Evolutionary conservation across 2,888 invertebrate species (phyloP), one percentile per base, ranked within the genome.

Genomic region (Lasioglossum malachurum): DNA sequence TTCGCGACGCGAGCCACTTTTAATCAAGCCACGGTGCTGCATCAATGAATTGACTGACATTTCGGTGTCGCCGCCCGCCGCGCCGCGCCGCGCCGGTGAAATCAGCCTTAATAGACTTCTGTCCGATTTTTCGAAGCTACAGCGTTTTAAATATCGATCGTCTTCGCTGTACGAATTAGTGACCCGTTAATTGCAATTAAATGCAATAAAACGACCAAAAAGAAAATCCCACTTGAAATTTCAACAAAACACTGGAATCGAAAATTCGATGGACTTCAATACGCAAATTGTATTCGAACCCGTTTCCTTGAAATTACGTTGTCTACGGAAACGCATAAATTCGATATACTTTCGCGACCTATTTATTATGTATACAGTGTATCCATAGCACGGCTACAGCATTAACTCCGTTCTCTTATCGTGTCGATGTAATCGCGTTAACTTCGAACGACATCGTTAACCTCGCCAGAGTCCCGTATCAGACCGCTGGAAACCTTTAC

Each of bases 401-500:
- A 60, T 84, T 83, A 41, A 57, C 38, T 49, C 38, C 41, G 46
- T 5, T 8, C 35, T 35, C 74, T 83, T 84, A 78, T 83, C 84
- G 78, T 57, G 73, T 74, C 80, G 77, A 78, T 83, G 83, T 83
- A 75, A 84, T 83, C 84, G 83, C 69, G 84, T 84, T 83, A 84
- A 84, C 84, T 84, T 84, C 74, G 35, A 83, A 83, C 84, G 84
- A 83, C 84, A 78, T 74, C 84, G 84, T 75, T 75, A 83, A 83
- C 69, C 67, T 57, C 69, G 41, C 53, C 44, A 16, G 49, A 75
- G 77, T 31, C 31, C 57, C 27, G 57, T 78, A 84, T 84, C 72
- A 27, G 31, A 16, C 75, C 35, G 64, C 19, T n/a, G 35, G 74
- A 75, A 75, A 57, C 69, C 84, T 84, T 84, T 78, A 35, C 83